Conservation (phyloP, 1,140 invertebrate species). For the Steinernema khuongi region DNA sequence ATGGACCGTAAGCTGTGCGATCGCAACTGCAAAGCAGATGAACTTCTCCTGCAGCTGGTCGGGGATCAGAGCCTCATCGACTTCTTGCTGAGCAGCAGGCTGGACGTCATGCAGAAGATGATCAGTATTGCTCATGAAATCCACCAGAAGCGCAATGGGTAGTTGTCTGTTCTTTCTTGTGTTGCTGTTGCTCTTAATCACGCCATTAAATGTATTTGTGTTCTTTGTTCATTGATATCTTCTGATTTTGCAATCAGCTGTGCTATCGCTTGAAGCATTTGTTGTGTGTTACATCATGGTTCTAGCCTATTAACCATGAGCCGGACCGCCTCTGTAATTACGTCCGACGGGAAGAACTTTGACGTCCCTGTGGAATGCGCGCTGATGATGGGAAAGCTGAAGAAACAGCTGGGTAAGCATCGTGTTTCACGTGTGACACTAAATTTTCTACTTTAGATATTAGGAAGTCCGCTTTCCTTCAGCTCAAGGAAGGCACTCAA, state of each 20-base stretch:
- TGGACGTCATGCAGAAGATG: background rate
- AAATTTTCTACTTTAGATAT: background rate
- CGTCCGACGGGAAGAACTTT: background rate
- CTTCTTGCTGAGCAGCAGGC: background rate
- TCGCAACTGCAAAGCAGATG: background rate
- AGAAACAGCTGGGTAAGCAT: background rate
- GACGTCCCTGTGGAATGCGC: background rate
- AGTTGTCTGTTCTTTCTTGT: background rate
- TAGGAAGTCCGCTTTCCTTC: background rate
- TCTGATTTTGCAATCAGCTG: no score
- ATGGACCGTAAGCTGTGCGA: no score
- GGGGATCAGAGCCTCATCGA: background rate
- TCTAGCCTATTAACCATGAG: background rate
- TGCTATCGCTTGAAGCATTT: no score
- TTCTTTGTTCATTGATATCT: background rate
- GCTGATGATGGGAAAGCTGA: background rate
- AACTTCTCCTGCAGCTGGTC: background rate
- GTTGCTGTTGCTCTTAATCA: background rate
- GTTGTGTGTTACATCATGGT: background rate
- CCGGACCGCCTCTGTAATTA: background rate
- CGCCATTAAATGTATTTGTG: background rate
- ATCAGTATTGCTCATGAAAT: background rate
- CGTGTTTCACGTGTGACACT: background rate
- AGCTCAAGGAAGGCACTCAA: background rate
- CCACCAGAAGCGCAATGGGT: background rate